These are phyloP conservation scores for Dromaius novaehollandiae DNA, from an alignment of 2,113 vertebrate genomes.

Conservation along the genomic window DNA sequence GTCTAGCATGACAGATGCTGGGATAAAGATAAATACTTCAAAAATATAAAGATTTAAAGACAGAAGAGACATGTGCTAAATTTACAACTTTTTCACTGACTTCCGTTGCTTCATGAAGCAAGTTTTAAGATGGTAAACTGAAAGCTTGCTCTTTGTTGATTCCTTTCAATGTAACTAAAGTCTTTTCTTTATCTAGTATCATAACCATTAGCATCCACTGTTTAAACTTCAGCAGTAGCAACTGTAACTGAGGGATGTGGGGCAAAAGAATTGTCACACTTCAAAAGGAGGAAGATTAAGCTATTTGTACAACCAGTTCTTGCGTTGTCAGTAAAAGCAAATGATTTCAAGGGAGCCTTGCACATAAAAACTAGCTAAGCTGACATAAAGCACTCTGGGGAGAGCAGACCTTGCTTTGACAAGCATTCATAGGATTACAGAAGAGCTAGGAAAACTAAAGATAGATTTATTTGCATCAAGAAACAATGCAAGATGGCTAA, in stretches of 20 bases:
- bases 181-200: not conserved
- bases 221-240: not conserved
- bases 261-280: not conserved
- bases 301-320: not conserved
- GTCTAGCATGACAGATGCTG: not conserved
- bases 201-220: not conserved
- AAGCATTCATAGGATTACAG: not conserved
- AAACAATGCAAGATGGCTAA: not conserved
- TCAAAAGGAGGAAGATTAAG: not conserved
- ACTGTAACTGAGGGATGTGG: not conserved
- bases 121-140: not conserved
- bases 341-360: not conserved
- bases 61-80: not conserved
- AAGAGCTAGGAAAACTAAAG: not conserved
- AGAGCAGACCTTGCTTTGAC: not conserved
- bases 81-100: not conserved
- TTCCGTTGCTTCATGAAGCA: not conserved
- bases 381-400: not conserved
- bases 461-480: not conserved
- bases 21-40: not conserved
- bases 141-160: not conserved
- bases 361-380: not conserved
- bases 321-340: not conserved
- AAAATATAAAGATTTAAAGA: not conserved
- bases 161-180: not conserved